Base-by-base conservation (phyloP, 2,888 invertebrate species). In the Cancer borealis region DNA sequence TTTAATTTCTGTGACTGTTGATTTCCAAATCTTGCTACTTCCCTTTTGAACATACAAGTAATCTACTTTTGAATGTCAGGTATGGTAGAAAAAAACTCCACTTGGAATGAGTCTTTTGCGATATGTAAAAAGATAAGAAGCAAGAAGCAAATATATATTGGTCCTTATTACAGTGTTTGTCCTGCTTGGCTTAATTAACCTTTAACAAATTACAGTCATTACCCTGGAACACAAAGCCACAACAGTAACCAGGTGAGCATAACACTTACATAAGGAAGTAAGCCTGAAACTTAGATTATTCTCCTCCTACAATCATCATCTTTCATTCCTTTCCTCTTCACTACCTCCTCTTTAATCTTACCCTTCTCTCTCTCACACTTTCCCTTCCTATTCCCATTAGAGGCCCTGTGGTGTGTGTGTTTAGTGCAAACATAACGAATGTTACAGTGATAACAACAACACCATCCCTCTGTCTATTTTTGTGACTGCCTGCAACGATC, bases 391-490 rank as follows among this genome's bases (percentile, higher is more conserved):
- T 30, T 84, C 39, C 84, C 39, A 84, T 30, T 39, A 14, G 30
- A 30, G 39, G 39, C 84, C 84, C 14, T 14, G 39, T 14, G n/a
- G 84, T 84, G 10, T 84, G 30, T 39, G 14, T 39, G 39, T 30
- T 84, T 39, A 30, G n/a, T 39, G 84, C 39, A 84, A 39, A 84
- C 84, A 84, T 2, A 84, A 84, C 84, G n/a, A 84, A 84, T 84
- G 39, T 39, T 84, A 84, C 39, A 84, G 39, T 39, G 30, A 17
- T 8, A n/a, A n/a, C n/a, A n/a, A n/a, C n/a, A n/a, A n/a, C n/a
- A n/a, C n/a, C n/a, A n/a, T n/a, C n/a, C n/a, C n/a, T n/a, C n/a
- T n/a, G n/a, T n/a, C n/a, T n/a, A n/a, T n/a, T n/a, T n/a, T n/a
- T n/a, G n/a, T n/a, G n/a, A n/a, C n/a, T n/a, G n/a, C n/a, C n/a